Evolutionary conservation across 2,113 vertebrate genomes (phyloP).

Genomic region (Ictalurus furcatus): DNA sequence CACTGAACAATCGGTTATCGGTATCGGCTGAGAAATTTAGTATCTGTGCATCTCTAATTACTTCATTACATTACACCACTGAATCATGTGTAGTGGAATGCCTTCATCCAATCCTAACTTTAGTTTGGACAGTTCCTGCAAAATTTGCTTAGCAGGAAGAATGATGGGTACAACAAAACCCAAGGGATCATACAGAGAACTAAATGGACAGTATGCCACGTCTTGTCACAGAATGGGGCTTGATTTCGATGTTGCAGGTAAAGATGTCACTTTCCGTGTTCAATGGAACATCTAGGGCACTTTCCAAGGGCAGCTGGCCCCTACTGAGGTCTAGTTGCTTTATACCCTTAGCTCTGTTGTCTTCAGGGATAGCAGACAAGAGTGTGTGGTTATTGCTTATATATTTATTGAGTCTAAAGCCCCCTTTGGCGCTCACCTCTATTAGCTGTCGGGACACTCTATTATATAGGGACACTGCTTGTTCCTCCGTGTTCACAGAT

Average conservation of each 20-base stretch:
- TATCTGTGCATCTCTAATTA: too few relatives aligned
- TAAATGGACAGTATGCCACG: slow-evolving; percentile 17
- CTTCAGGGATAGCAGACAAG: too few relatives aligned
- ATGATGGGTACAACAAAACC: not conserved
- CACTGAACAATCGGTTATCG: too few relatives aligned
- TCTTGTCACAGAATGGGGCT: not conserved
- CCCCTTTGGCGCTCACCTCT: not conserved
- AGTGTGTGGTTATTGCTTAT: too few relatives aligned
- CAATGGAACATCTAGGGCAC: not conserved
- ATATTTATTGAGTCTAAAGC: not conserved
- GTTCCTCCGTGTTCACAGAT: not conserved
- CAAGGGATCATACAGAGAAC: slow-evolving; percentile 35
- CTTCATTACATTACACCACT: too few relatives aligned
- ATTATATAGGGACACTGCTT: not conserved
- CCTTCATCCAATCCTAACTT: slow-evolving; percentile 10
- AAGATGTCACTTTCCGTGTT: too few relatives aligned
- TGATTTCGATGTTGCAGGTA: too few relatives aligned
- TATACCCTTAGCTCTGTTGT: not conserved
- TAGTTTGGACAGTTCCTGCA: not conserved
- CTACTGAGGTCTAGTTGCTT: not conserved
- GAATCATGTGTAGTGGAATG: not conserved
- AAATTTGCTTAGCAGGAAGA: not conserved
- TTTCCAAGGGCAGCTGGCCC: not conserved
- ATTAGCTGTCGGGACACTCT: not conserved
- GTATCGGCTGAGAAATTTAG: too few relatives aligned